phyloP scores from a whole-genome alignment of 2,113 vertebrate species.

The Hippocampus abdominalis region DNA sequence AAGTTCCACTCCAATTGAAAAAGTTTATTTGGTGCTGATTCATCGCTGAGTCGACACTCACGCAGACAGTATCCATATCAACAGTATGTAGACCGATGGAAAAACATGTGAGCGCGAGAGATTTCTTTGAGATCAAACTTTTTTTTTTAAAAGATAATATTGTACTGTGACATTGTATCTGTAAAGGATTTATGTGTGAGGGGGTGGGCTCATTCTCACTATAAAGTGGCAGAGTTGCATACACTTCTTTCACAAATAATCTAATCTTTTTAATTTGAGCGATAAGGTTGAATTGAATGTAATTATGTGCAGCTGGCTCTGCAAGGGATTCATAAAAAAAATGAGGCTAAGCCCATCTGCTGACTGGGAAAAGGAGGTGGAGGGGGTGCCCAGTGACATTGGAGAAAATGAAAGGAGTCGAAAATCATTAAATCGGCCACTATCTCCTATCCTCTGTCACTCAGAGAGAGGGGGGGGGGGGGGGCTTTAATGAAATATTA shows the following conservation, averaged over 20 bases:
- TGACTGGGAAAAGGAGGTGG: slow-evolving; percentile 74
- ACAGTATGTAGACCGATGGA: slow-evolving; percentile 3
- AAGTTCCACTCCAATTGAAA: slow-evolving; percentile 32
- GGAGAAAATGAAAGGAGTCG: slow-evolving; percentile 73
- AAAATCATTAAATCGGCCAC: slow-evolving; percentile 87
- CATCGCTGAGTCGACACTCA: slow-evolving; percentile 26
- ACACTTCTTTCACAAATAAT: slow-evolving; percentile 75
- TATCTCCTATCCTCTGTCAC: slow-evolving; percentile 85
- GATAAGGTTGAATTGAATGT: slow-evolving; percentile 74
- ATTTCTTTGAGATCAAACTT: slow-evolving; percentile 36
- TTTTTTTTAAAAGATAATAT: slow-evolving; percentile 50
- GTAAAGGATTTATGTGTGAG: slow-evolving; percentile 15
- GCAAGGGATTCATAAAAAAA: slow-evolving; percentile 72
- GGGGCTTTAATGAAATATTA: slow-evolving; percentile 95
- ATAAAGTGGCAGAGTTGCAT: slow-evolving; percentile 58
- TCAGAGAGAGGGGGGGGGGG: slow-evolving; percentile 78
- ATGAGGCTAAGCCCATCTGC: slow-evolving; percentile 78
- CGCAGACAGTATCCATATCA: slow-evolving; percentile 20
- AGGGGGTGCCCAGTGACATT: slow-evolving; percentile 36
- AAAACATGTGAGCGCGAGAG: slow-evolving; percentile 27
- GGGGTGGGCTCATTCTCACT: slow-evolving; percentile 30
- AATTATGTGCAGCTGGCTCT: slow-evolving; percentile 75
- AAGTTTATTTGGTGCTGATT: slow-evolving; percentile 35
- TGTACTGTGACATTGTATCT: slow-evolving; percentile 31
- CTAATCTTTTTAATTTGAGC: slow-evolving; percentile 77